phyloP scores from a whole-genome alignment of 1,140 invertebrate genomes.

The roundworm (Caenorhabditis elegans) region WBcel235 BX284604.4:8832501-8833000 shows the following conservation, averaged over 20 bases:
- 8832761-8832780: no score
- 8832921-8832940: background rate
- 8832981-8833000: background rate
- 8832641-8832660: background rate
- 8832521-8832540: no score
- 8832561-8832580: background rate
- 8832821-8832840: background rate
- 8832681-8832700: background rate
- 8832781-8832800: no score
- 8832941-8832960: background rate
- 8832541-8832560: conserved; percentile 5
- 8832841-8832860: background rate
- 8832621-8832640: background rate
- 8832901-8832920: background rate
- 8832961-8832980: background rate
- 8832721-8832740: no score
- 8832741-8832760: no score
- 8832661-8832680: conserved; percentile 15
- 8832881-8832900: background rate
- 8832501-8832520: no score
- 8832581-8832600: background rate
- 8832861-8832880: conserved; percentile 8
- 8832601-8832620: conserved; percentile 6
- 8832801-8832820: background rate
- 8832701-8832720: no score